Evolutionary conservation across 2,888 invertebrate species (phyloP).

Genomic region (Brachyptera putata): DNA sequence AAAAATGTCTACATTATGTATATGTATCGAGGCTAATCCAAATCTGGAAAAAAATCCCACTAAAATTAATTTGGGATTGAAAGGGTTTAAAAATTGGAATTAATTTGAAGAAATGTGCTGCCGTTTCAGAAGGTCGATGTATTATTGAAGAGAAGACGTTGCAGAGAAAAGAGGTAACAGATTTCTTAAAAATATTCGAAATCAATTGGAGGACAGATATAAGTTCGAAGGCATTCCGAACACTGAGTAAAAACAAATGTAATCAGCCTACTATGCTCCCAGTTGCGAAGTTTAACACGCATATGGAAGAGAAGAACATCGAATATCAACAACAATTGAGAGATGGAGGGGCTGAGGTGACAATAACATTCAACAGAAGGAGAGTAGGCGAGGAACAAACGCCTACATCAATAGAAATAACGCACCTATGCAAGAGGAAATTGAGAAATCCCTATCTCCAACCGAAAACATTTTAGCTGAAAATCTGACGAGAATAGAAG

Average conservation of each 20-base stretch:
- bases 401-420: constrained; percentile 25
- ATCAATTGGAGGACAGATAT: not conserved
- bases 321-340: too few species aligned
- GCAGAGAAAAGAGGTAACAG: not conserved
- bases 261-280: constrained; percentile 32
- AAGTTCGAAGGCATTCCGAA: not conserved
- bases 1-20: too few species aligned
- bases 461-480: constrained; percentile 36
- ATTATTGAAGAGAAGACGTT: not conserved
- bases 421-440: constrained; percentile 34
- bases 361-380: constrained; percentile 36
- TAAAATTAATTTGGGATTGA: too few species aligned
- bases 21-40: too few species aligned
- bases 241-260: constrained; percentile 33
- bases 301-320: too few species aligned
- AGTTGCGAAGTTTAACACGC: constrained; percentile 22
- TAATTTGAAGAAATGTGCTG: not conserved
- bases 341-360: too few species aligned
- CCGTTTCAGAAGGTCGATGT: not conserved
- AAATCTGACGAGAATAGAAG: constrained; percentile 36
- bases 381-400: constrained; percentile 36
- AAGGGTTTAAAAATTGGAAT: too few species aligned
- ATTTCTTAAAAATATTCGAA: not conserved
- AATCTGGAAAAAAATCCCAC: too few species aligned
- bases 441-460: constrained; percentile 31